Conservation (phyloP, 2,888 invertebrate species). For the Euplagia quadripunctaria region DNA sequence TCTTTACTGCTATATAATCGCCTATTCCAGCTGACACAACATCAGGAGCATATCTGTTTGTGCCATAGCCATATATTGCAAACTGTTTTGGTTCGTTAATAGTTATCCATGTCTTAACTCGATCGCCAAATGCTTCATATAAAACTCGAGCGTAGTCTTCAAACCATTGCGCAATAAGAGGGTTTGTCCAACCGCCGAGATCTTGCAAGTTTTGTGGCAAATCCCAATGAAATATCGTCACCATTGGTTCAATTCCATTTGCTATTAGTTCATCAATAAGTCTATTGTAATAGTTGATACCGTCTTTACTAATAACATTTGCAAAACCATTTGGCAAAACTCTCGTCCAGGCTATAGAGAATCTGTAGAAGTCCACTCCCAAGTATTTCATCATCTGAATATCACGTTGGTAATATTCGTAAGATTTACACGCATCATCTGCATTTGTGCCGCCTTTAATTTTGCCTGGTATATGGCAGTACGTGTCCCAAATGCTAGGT, state of each 20-base stretch:
- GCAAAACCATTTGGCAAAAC: conserved; percentile 87
- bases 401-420: conserved; percentile 88
- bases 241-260: conserved; percentile 88
- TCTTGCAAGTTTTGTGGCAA: conserved; percentile 86
- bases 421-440: conserved; percentile 88
- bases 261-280: conserved; percentile 88
- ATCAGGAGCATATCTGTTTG: conserved; percentile 68
- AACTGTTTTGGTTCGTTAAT: conserved; percentile 87
- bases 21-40: conserved; percentile 77
- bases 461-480: conserved; percentile 79
- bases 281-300: conserved; percentile 89
- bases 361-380: conserved; percentile 85
- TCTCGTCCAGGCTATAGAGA: conserved; percentile 89
- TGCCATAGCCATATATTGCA: conserved; percentile 79
- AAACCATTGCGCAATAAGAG: conserved; percentile 79
- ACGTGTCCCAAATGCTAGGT: conserved; percentile 89
- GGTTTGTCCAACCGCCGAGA: conserved; percentile 86
- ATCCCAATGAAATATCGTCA: conserved; percentile 88
- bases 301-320: conserved; percentile 86
- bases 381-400: conserved; percentile 78
- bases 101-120: conserved; percentile 87
- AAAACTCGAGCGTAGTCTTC: conserved; percentile 81
- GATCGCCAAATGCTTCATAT: conserved; percentile 80
- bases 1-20: conserved; percentile 84
- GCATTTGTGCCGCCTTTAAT: conserved; percentile 86